Evolutionary conservation across 2,888 invertebrate species (phyloP).

Genomic region (Pollenia angustigena): DNA sequence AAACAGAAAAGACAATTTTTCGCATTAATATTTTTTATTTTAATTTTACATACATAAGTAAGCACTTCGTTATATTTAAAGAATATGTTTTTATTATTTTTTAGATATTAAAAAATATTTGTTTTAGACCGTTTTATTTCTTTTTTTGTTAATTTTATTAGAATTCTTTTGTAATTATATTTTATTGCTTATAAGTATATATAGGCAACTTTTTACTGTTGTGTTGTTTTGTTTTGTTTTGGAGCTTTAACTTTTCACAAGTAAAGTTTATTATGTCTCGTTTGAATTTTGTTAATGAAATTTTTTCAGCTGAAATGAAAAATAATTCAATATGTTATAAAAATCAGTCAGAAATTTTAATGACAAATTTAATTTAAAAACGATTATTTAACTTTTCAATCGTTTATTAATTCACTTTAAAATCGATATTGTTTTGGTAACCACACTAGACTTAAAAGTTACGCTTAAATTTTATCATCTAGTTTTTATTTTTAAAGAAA

Average conservation of each 20-base stretch:
- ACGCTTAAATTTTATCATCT: no score
- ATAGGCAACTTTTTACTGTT: slow-evolving; percentile 67
- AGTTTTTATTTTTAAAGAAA: no score
- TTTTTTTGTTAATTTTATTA: slow-evolving; percentile 29
- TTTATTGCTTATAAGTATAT: slow-evolving; percentile 72
- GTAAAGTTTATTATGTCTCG: slow-evolving; percentile 10
- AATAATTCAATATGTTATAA: background rate
- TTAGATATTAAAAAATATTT: slow-evolving; percentile 11
- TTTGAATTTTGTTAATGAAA: slow-evolving; percentile 36
- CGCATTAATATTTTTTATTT: slow-evolving; percentile 11
- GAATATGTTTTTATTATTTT: background rate
- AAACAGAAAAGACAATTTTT: slow-evolving; percentile 15
- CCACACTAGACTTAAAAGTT: no score
- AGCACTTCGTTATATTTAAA: slow-evolving; percentile 61
- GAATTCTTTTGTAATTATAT: slow-evolving; percentile 35
- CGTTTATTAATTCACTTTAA: no score
- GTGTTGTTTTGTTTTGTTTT: slow-evolving; percentile 43
- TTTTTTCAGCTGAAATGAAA: slow-evolving; percentile 57
- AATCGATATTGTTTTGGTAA: no score
- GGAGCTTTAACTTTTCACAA: slow-evolving; percentile 14
- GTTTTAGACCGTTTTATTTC: slow-evolving; percentile 8
- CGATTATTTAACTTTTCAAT: no score
- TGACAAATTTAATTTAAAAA: background rate
- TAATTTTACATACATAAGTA: slow-evolving; percentile 47
- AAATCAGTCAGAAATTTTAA: background rate